Evolutionary conservation across 2,797 vertebrate species (phyloP).

Genomic region (Pangasius mekongensis): DNA sequence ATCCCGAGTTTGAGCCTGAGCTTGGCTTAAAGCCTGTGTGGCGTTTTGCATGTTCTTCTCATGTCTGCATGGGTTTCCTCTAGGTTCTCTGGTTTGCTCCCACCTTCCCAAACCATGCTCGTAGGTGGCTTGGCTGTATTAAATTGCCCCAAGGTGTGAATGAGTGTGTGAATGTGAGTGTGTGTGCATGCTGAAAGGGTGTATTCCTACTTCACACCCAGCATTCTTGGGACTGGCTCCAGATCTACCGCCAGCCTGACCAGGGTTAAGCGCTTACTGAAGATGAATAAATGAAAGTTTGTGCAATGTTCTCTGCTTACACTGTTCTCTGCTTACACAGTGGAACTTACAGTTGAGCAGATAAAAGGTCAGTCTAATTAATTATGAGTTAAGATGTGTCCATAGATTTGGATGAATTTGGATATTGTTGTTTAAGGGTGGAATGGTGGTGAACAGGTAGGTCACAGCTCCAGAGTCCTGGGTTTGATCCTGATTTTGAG

Average conservation of each 20-base stretch:
- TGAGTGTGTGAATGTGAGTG: neutral
- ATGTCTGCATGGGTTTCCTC: neutral
- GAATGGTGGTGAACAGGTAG: neutral
- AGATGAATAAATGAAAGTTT: neutral
- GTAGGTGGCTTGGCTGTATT: neutral
- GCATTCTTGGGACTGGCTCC: neutral
- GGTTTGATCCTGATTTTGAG: neutral
- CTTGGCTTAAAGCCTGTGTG: neutral
- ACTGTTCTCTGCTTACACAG: neutral
- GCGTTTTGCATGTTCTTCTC: neutral
- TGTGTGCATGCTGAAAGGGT: neutral
- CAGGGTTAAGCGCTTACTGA: neutral
- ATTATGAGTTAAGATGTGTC: neutral
- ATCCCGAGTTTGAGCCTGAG: neutral
- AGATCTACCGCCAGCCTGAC: neutral
- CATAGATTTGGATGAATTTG: neutral
- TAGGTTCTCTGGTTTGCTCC: neutral
- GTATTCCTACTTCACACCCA: neutral
- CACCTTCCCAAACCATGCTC: neutral
- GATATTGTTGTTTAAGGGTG: neutral
- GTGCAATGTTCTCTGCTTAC: neutral
- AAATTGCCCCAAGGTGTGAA: constrained; percentile 13
- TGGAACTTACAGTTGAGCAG: neutral
- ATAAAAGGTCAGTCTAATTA: neutral
- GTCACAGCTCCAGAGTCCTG: neutral